Evolutionary conservation across 1,140 invertebrate genomes (phyloP), one percentile per base, ranked within the genome.

Genomic region (Copidosoma floridanum): DNA sequence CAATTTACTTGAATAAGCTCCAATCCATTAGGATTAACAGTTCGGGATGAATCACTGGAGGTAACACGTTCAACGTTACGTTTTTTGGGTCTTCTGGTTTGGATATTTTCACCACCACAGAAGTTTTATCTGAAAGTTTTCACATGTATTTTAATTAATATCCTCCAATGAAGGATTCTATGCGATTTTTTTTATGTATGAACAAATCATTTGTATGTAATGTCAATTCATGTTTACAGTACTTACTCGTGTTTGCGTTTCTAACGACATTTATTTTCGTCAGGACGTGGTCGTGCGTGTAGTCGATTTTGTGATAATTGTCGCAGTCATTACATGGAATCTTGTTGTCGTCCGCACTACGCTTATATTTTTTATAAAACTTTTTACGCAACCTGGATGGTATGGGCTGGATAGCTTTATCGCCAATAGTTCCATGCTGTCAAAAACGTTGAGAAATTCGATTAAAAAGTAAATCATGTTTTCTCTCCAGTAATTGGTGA

Each of bases 231-330:
- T n/a, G n/a, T n/a, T n/a, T n/a, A n/a, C n/a, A n/a, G 40, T 21
- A 43, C 40, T 43, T 43, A 43, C 40, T 21, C 40, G 20, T 21
- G 7, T 43, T 21, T 18, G 18, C 18, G 8, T 43, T 43, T 21
- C 8, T 11, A 21, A 16, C 23, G 16, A 12, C 38, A 0, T 40
- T 11, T 0, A 54, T 20, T 40, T 54, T 54, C 21, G 16, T 41
- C 5, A 54, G 27, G 24, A 54, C 16, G 37, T 54, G 51, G 16
- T 54, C 37, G 16, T 54, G 51, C 5, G 51, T 54, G 24, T 54
- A 20, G n/a, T 54, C 37, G 23, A 54, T 35, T 18, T 54, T 23
- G 14, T 11, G 11, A 41, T 54, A n/a, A n/a, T 52, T n/a, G 3
- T 23, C 32, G 14, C 16, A 21, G n/a, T 26, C 18, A 38, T 52